Evolutionary conservation across 2,888 invertebrate species (phyloP).

Genomic region (Morpho helenor): DNA sequence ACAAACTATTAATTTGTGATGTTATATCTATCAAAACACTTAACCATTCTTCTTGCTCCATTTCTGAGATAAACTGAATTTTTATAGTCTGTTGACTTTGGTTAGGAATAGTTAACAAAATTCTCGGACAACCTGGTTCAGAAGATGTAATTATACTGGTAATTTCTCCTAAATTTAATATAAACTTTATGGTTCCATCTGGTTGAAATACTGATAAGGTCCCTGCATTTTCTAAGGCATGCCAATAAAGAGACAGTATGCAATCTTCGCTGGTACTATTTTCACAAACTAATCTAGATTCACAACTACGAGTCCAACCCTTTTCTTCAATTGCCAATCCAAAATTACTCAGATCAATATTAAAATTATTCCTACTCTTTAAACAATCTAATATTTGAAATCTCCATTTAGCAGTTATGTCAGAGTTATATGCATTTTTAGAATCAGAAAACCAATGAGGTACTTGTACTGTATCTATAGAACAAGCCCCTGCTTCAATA

Average conservation of each 20-base stretch:
- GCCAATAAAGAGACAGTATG: constrained; percentile 90
- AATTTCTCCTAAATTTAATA: constrained; percentile 86
- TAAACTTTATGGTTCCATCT: constrained; percentile 88
- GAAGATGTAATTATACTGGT: constrained; percentile 87
- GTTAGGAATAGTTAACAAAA: constrained; percentile 86
- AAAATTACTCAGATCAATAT: constrained; percentile 79
- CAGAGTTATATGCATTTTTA: constrained; percentile 78
- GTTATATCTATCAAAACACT: constrained; percentile 88
- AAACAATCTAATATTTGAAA: constrained; percentile 84
- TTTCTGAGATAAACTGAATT: constrained; percentile 89
- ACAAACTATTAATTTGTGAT: constrained; percentile 84
- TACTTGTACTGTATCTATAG: constrained; percentile 83
- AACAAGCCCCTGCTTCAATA: constrained; percentile 89
- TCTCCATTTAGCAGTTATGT: constrained; percentile 87
- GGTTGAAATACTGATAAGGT: constrained; percentile 87
- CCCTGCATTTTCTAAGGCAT: constrained; percentile 84
- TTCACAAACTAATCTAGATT: constrained; percentile 83
- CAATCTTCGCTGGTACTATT: constrained; percentile 84
- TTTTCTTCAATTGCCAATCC: constrained; percentile 90
- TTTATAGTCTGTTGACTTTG: constrained; percentile 81
- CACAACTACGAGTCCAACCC: constrained; percentile 92
- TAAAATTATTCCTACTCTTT: constrained; percentile 75
- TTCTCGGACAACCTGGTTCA: constrained; percentile 88
- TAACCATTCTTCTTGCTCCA: constrained; percentile 94
- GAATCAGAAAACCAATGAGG: constrained; percentile 89